These are phyloP conservation scores for Drosophila willistoni DNA, from an alignment of 1,140 invertebrate genomes.

Conservation along the genomic window DNA sequence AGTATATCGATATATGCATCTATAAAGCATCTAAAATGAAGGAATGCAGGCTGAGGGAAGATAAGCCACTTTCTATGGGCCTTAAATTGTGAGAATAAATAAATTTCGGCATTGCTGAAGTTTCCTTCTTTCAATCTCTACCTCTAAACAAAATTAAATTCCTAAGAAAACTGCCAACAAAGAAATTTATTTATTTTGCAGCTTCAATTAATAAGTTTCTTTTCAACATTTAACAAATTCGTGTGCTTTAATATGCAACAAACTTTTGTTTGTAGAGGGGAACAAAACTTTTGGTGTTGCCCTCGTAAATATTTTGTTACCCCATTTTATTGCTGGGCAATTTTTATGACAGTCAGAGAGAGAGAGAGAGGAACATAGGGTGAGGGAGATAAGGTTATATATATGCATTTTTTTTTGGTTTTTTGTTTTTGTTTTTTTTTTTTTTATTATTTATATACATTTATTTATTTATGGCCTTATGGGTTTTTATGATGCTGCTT, in stretches of 20 bases:
- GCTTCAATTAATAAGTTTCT: no score
- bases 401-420: not conserved
- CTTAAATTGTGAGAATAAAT: no score
- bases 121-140: no score
- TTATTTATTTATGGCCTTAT: constrained; percentile 13
- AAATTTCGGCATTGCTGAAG: no score
- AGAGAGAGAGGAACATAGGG: not conserved
- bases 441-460: constrained; percentile 13
- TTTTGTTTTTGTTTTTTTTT: not conserved
- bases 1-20: no score
- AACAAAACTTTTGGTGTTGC: not conserved
- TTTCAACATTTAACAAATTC: not conserved
- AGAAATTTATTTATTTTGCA: not conserved
- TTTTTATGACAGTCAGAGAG: not conserved
- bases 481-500: constrained; percentile 11
- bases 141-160: not conserved
- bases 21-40: no score
- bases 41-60: no score
- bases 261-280: not conserved
- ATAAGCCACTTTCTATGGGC: no score
- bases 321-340: constrained; percentile 10
- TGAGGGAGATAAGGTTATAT: not conserved
- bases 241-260: no score
- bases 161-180: not conserved
- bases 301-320: constrained; percentile 8